Base-by-base conservation (phyloP, 2,888 invertebrate genomes). In the Lasiommata megera region DNA sequence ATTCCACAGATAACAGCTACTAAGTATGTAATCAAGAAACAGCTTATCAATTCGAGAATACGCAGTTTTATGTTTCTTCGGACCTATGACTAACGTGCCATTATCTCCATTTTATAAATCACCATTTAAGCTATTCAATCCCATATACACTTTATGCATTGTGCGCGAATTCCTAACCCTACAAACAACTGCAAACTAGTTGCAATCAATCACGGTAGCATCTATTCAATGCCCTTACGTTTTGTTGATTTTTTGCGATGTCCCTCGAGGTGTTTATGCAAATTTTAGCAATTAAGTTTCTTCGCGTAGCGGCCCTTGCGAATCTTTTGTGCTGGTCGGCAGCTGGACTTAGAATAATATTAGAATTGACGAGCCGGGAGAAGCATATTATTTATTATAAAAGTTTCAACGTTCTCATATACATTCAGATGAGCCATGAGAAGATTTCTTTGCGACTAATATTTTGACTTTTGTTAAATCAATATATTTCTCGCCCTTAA, bases 241-340 rank as follows among this genome's bases (percentile, higher is more conserved):
- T 41, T 57, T 60, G 54, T 54, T 66, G 58, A 47, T 56, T 66
- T 77, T 78, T 74, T 75, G 72, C 68, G 38, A 67, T 61, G 67
- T 70, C 69, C 74, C 76, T 69, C 67, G 63, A 66, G 61, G 71
- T 69, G 74, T 78, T 80, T 85, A 88, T 88, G 87, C 86, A 86
- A 88, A 88, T 87, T 70, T 79, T 69, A 66, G 82, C 86, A 85
- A 87, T 86, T 86, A 86, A 70, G 69, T 76, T 59, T 63, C 74
- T 72, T 75, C 79, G 79, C 73, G 76, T 72, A 84, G 86, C 85
- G 82, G 84, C 78, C 69, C 68, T 69, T 63, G 67, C 63, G 48
- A 66, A 71, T 74, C 77, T 71, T 78, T 86, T 85, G 80, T 84
- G 9, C 5, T 53, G 62, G 62, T 47, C 60, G 43, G 71, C 84